Evolutionary conservation across 2,888 invertebrate species (phyloP).

Genomic region (Tortrix viridana): DNA sequence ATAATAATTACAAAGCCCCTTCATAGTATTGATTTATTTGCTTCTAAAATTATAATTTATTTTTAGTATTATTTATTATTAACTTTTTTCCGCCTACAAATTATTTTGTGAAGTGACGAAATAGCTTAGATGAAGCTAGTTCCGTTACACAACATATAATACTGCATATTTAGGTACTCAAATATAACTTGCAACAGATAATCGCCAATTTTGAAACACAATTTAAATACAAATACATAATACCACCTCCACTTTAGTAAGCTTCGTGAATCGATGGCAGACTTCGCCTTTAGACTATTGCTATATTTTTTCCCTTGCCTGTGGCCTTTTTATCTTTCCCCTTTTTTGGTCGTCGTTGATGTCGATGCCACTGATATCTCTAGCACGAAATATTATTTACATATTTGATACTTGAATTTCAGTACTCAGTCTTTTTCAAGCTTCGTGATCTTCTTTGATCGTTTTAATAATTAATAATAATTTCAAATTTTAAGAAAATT

Average conservation of each 20-base stretch:
- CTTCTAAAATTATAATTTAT: too few species aligned
- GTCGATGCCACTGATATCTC: slow-evolving; percentile 8
- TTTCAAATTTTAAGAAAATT: too few species aligned
- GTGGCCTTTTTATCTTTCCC: slow-evolving; percentile 43
- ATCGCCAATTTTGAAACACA: not conserved
- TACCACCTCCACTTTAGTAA: not conserved
- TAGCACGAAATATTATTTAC: slow-evolving; percentile 9
- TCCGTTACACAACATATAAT: too few species aligned
- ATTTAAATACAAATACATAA: not conserved
- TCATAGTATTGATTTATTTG: too few species aligned
- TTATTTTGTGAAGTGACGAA: too few species aligned
- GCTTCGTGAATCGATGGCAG: slow-evolving; percentile 17
- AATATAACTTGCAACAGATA: too few species aligned
- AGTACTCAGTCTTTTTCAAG: not conserved
- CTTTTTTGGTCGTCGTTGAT: slow-evolving; percentile 39
- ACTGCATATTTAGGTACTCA: too few species aligned
- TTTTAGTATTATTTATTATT: too few species aligned
- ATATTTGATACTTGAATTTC: slow-evolving; percentile 10
- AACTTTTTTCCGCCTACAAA: too few species aligned
- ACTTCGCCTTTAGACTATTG: slow-evolving; percentile 4
- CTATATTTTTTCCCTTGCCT: slow-evolving; percentile 40
- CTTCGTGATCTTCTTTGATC: not conserved
- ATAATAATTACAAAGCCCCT: too few species aligned
- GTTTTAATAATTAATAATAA: too few species aligned
- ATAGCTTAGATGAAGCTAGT: too few species aligned